Base-by-base conservation (phyloP, 2,113 vertebrate genomes). In the Tauraco erythrolophus region DNA sequence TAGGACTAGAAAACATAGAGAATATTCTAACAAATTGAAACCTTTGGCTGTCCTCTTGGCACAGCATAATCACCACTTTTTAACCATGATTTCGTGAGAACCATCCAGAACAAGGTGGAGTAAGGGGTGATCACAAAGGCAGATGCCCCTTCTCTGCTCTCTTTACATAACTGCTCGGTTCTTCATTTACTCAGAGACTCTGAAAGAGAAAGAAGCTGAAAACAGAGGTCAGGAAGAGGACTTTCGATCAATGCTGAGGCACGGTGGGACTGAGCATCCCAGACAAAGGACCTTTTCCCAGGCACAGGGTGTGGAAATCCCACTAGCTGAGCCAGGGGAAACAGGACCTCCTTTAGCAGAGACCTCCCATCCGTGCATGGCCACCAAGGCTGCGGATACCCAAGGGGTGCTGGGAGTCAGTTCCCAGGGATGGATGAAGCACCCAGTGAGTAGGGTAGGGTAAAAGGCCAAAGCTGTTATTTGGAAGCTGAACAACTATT, bases 21-120 rank as follows among this genome's bases (percentile, higher is more conserved):
- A 91, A 91, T 89, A 75, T 53, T 89, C 83, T 56, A 43, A 89
- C 11, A 95, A 78, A 84, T 39, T 77, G 83, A 91, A 95, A 77
- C 51, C 10, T 39, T 81, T 8, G 1, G 27, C 84, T 94, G 69
- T 89, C 87, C 57, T 83, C 66, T 92, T 94, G 35, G 43, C 46
- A 41, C 2, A 2, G 77, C 43, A 78, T 62, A 94, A 91, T 94
- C 69, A 78, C 35, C 48, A 35, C 84, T 78, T 87, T 89, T 87
- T 35, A 95, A 78, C 51, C 48, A 56, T 33, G 31, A 22, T 89
- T 91, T 94, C 3, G 2, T 56, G 46, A 89, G 64, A 94, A 27
- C 37, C 51, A 54, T 91, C 86, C 48, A 43, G 91, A 87, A 81
- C 0, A 7, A 24, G 7, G 3, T 50, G 6, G 64, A 91, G 68